Base-by-base conservation (phyloP, 2,797 vertebrate species). In the Peromyscus attwateri region DNA sequence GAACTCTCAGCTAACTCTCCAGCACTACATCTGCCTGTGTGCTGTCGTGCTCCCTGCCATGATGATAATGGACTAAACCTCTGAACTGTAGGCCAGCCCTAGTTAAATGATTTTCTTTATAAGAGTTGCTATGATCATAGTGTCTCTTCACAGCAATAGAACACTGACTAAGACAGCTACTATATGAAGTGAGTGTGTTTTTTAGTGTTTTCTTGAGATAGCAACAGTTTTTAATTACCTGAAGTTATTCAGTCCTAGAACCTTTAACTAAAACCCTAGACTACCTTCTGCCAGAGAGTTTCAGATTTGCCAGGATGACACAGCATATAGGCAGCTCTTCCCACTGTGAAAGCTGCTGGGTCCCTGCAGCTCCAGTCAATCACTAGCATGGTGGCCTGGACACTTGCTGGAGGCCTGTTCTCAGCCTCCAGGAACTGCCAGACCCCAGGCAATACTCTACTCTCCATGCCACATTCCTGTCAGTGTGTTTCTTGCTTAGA, bases 131-230 rank as follows among this genome's bases (percentile, higher is more conserved):
- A 0, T 79, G 76, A 49, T 52, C 76, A 31, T 49, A 0, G 76
- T 49, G 75, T 79, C 14, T 79, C 76, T 79, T 79, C 16, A 49
- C 11, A 49, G 46, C 29, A 2, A 79, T 52, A 52, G 76, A 34
- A 79, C 29, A 49, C 14, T 31, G 29, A 34, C 46, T 31, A 34
- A 49, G 46, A 1, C 21, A n/a, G 34, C 12, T 7, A 60, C n/a
- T 89, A 1, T 85, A 9, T 52, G n/a, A 87, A 73, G 80, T 76
- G n/a, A 85, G 12, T 43, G 1, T 27, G 9, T 76, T 66, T 83
- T 80, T 83, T 25, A 80, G 60, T 34, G 17, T 83, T 76, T 87
- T 95, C 60, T 17, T 84, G 52, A 92, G n/a, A 62, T 89, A 34
- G 76, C 76, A 90, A 46, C 5, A 88, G 55, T 40, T 90, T 81